Base-by-base conservation (phyloP, 2,888 invertebrate species). In the Xestia ashworthii region DNA sequence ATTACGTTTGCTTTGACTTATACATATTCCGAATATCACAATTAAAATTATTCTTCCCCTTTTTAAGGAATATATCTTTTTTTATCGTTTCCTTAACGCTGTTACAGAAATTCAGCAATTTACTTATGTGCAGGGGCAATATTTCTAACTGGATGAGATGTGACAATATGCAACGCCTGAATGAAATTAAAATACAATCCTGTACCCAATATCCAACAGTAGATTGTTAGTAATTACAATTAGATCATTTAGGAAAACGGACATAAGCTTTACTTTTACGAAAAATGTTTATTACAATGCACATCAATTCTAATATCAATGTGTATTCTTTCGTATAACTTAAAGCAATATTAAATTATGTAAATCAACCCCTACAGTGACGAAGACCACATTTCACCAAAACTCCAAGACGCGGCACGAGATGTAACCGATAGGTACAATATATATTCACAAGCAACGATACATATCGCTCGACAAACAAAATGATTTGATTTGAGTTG, bases 401-500 rank as follows among this genome's bases (percentile, higher is more conserved):
- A 83, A 38, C 44, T 71, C 64, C 14, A 48, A 41, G 46, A 48
- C n/a, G 19, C 16, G 41, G 32, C 38, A 71, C 41, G 48, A 69
- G 25, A 74, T 78, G 86, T 76, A 76, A 79, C 69, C 80, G 69
- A 86, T 86, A 25, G 25, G 58, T 58, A 78, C 65, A 32, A 4
- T 41, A 41, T 9, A 65, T 70, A 74, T 74, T 76, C 79, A 53
- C 46, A 25, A 65, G 14, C 65, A 44, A 25, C 65, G n/a, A 65
- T 25, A 83, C 76, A 64, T 60, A 70, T 76, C 73, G 48, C 16
- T 80, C 22, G 44, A 68, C 76, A 86, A 86, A 86, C 84, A 86
- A 76, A 86, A 80, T 84, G 80, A 84, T 84, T 86, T 76, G 83
- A 84, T 84, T 80, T 86, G 82, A 78, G 69, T 78, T 62, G 74